These are phyloP conservation scores for Sarcoramphus papa DNA, from an alignment of 2,797 vertebrate genomes.

Conservation along the genomic window DNA sequence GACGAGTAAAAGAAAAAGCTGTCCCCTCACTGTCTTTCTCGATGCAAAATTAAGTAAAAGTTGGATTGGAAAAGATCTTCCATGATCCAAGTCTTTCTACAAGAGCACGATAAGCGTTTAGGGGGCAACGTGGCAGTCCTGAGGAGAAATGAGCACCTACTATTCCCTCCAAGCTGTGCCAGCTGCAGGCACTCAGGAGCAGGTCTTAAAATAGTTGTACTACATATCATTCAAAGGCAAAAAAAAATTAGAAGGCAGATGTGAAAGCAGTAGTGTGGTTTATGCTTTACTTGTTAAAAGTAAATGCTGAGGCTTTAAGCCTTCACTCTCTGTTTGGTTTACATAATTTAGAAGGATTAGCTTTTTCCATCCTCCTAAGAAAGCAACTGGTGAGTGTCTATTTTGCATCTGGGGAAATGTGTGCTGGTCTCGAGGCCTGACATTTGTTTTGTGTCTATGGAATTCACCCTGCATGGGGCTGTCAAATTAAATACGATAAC, in stretches of 20 bases:
- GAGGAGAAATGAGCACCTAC: not conserved
- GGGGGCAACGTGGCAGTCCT: not conserved
- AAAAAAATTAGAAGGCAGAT: not conserved
- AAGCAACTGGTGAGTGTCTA: not conserved
- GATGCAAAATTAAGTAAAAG: not conserved
- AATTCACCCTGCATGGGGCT: constrained; percentile 38
- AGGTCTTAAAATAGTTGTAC: not conserved
- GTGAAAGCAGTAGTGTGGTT: not conserved
- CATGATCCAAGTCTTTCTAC: not conserved
- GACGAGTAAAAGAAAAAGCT: not conserved
- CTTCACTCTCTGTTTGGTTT: constrained; percentile 11
- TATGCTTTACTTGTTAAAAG: constrained; percentile 20
- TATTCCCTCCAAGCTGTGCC: not conserved
- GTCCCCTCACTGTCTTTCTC: not conserved
- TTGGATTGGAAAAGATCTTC: not conserved
- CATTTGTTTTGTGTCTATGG: constrained; percentile 16
- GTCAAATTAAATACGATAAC: constrained; percentile 48
- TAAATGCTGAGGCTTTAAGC: not conserved
- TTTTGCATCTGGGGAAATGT: constrained; percentile 9
- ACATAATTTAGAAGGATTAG: constrained; percentile 30
- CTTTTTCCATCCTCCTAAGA: constrained; percentile 26
- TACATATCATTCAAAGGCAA: not conserved
- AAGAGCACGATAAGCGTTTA: fast-evolving
- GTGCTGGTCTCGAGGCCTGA: not conserved
- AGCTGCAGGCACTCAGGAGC: not conserved